phyloP scores from a whole-genome alignment of 2,113 vertebrate species.

The Chlamydotis undulata region DNA sequence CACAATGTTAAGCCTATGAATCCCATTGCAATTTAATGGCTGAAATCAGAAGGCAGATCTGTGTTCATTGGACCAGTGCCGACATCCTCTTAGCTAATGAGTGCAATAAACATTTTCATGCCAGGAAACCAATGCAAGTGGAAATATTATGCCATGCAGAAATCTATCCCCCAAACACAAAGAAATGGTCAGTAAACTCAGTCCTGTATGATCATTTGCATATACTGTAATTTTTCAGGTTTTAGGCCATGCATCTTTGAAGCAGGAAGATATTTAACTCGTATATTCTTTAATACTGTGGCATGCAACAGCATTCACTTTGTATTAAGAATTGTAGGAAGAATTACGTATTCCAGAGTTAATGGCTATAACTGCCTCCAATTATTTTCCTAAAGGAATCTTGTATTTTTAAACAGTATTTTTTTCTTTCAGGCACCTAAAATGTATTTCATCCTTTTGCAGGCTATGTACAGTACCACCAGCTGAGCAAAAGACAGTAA shows the following conservation, averaged over 20 bases:
- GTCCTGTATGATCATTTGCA: slow-evolving; percentile 67
- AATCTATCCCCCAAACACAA: slow-evolving; percentile 87
- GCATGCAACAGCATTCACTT: slow-evolving; percentile 15
- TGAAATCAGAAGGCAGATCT: slow-evolving; percentile 87
- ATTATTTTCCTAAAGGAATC: slow-evolving; percentile 70
- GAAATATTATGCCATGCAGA: slow-evolving; percentile 90
- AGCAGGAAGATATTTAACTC: slow-evolving; percentile 24
- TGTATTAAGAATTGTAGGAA: slow-evolving; percentile 44
- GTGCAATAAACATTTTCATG: slow-evolving; percentile 96
- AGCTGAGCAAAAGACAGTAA: slow-evolving; percentile 5
- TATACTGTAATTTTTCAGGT: slow-evolving; percentile 47
- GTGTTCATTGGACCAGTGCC: slow-evolving; percentile 95
- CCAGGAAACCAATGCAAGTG: slow-evolving; percentile 88
- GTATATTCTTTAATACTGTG: slow-evolving; percentile 28
- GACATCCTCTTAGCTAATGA: slow-evolving; percentile 96
- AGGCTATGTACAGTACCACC: not conserved
- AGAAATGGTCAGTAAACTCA: slow-evolving; percentile 73
- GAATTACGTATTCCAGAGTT: slow-evolving; percentile 57
- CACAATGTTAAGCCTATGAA: slow-evolving; percentile 84
- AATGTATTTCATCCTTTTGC: not conserved
- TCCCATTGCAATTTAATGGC: slow-evolving; percentile 86
- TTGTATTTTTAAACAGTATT: slow-evolving; percentile 43
- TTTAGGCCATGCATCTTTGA: slow-evolving; percentile 46
- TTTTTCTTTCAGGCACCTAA: slow-evolving; percentile 29
- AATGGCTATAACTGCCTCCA: slow-evolving; percentile 52